Base-by-base conservation (phyloP, 2,888 invertebrate genomes). In the Tyria jacobaeae region DNA sequence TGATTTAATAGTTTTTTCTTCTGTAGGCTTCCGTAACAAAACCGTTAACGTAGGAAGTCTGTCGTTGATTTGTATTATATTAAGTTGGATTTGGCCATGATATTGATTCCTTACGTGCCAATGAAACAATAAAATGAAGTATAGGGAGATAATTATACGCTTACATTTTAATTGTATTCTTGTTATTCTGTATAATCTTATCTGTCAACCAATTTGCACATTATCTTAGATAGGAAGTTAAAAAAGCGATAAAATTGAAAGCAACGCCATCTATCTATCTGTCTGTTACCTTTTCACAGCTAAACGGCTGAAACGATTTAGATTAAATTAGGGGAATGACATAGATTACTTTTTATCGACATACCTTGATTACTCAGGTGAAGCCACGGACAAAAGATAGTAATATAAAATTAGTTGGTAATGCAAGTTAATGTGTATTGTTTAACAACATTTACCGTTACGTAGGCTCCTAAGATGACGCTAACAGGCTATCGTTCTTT, bases 21-120 rank as follows among this genome's bases (percentile, higher is more conserved):
- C n/a, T n/a, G n/a, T n/a, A n/a, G n/a, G n/a, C n/a, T n/a, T n/a
- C n/a, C n/a, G n/a, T n/a, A n/a, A 72, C 50, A 69, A 75, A 78
- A 75, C 68, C 70, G 64, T 65, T 68, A 60, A 63, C 75, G 73
- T 61, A 78, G 81, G 84, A 86, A 85, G 80, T 72, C 34, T 31
- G 39, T 59, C 64, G 57, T 66, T 70, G 27, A 57, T 59, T 71
- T 56, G 50, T 58, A 50, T 65, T 67, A 66, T 68, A 66, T 64
- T 60, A 58, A 51, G 54, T 35, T 41, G n/a, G 15, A 37, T 59
- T 64, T 55, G 70, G 57, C 72, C 73, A 49, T 72, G 70, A 54
- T 60, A 15, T 53, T 41, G 55, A 63, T 66, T 69, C 49, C 62
- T 50, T 52, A n/a, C 24, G 50, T 53, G n/a, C 6, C 10, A 31